phyloP scores from a whole-genome alignment of 2,888 invertebrate genomes.

The Caenorhabditis zanzibari region DNA sequence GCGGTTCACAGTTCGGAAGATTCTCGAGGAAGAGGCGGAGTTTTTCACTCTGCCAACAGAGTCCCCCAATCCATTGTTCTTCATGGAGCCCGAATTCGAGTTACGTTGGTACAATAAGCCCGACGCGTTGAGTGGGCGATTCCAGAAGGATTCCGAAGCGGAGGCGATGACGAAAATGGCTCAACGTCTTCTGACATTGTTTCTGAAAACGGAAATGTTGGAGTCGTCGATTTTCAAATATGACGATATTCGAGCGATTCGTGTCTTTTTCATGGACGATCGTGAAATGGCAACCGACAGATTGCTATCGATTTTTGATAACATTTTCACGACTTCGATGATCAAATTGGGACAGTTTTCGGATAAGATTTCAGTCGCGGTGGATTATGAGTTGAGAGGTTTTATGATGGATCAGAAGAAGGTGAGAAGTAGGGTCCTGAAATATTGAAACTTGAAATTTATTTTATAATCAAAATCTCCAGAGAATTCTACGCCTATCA shows the following conservation, averaged over 20 bases:
- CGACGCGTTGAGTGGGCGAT: conserved; percentile 3
- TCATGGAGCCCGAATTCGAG: conserved; percentile 24
- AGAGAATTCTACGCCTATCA: too few relatives aligned
- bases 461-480: too few relatives aligned
- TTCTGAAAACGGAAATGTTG: conserved; percentile 48
- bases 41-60: conserved; percentile 12
- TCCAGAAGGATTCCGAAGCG: background rate
- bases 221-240: conserved; percentile 45
- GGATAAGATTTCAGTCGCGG: conserved; percentile 38
- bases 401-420: conserved; percentile 38
- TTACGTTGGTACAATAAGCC: conserved; percentile 51
- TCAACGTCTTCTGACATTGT: conserved; percentile 28
- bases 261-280: conserved; percentile 51
- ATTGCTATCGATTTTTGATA: conserved; percentile 42
- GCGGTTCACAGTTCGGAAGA: conserved; percentile 28
- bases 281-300: conserved; percentile 34
- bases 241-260: conserved; percentile 54
- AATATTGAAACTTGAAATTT: background rate
- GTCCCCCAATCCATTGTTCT: background rate
- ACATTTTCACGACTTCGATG: conserved; percentile 47
- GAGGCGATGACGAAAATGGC: conserved; percentile 41
- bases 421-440: background rate
- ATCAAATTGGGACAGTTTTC: conserved; percentile 46
- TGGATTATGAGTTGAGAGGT: conserved; percentile 41
- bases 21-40: conserved; percentile 54